These are phyloP conservation scores for Pristionchus arcanus DNA, from an alignment of 2,888 invertebrate genomes.

Conservation along the genomic window DNA sequence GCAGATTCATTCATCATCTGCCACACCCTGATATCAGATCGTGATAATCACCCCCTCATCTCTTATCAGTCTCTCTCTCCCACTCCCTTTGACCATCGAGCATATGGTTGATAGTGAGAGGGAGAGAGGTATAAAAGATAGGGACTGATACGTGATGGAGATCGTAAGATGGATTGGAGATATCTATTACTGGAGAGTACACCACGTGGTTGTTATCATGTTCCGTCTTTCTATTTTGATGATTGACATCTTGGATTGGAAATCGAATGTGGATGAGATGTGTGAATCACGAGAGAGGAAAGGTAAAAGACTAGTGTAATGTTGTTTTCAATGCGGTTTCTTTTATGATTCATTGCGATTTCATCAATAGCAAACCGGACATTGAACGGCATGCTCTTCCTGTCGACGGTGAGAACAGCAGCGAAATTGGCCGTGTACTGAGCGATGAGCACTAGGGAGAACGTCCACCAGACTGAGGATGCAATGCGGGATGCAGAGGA, in stretches of 20 bases:
- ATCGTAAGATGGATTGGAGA: neutral
- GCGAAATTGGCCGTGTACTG: constrained; percentile 99
- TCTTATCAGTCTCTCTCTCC: constrained; percentile 28
- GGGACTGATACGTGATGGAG: neutral
- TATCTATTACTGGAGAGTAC: constrained; percentile 19
- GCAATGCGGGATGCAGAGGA: constrained; percentile 81
- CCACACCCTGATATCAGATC: constrained; percentile 30
- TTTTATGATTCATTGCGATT: neutral
- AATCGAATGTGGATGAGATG: neutral
- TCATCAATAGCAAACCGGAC: constrained; percentile 58
- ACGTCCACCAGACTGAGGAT: constrained; percentile 92
- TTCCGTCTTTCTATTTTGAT: neutral
- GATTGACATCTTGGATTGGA: neutral
- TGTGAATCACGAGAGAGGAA: neutral
- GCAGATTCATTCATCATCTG: neutral
- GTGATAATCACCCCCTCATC: constrained; percentile 17
- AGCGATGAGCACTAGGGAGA: constrained; percentile 96
- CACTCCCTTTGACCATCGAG: constrained; percentile 31
- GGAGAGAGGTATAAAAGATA: constrained; percentile 41
- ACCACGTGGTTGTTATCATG: constrained; percentile 17
- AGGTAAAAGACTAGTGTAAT: neutral
- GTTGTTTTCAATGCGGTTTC: neutral
- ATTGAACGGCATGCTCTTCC: constrained; percentile 82
- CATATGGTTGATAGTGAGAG: constrained; percentile 41
- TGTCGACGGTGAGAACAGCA: constrained; percentile 96